Conservation (phyloP, 2,888 invertebrate species). For the Orthonychiurus folsomi region DNA sequence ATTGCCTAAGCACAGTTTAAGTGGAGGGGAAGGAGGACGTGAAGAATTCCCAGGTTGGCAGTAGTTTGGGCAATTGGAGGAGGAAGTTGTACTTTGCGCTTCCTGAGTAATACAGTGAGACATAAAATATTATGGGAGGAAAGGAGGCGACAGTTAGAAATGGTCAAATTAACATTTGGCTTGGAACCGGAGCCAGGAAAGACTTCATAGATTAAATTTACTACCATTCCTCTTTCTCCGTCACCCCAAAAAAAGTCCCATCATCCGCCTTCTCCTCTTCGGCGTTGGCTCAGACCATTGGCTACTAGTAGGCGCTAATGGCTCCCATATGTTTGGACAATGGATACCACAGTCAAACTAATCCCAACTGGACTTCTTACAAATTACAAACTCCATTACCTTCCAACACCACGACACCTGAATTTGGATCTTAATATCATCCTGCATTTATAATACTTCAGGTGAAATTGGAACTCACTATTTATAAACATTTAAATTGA, state of each 20-base stretch:
- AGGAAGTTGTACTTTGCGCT: constrained; percentile 11
- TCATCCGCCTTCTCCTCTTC: background rate
- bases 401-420: background rate
- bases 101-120: constrained; percentile 10
- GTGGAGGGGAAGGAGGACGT: constrained; percentile 2
- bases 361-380: background rate
- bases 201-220: constrained; percentile 13
- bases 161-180: constrained; percentile 15
- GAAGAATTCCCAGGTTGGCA: constrained; percentile 8
- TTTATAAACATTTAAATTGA: background rate
- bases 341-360: background rate
- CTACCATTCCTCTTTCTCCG: constrained; percentile 12
- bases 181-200: constrained; percentile 4
- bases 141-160: constrained; percentile 15
- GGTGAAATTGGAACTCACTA: background rate
- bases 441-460: background rate
- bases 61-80: constrained; percentile 12
- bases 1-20: background rate
- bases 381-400: background rate
- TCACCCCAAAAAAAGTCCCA: background rate
- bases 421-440: no score
- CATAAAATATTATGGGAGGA: constrained; percentile 14
- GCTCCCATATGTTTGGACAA: background rate
- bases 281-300: background rate
- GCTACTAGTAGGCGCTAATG: background rate